These are phyloP conservation scores for Orchestes rusci DNA, from an alignment of 2,888 invertebrate genomes.

Conservation along the genomic window DNA sequence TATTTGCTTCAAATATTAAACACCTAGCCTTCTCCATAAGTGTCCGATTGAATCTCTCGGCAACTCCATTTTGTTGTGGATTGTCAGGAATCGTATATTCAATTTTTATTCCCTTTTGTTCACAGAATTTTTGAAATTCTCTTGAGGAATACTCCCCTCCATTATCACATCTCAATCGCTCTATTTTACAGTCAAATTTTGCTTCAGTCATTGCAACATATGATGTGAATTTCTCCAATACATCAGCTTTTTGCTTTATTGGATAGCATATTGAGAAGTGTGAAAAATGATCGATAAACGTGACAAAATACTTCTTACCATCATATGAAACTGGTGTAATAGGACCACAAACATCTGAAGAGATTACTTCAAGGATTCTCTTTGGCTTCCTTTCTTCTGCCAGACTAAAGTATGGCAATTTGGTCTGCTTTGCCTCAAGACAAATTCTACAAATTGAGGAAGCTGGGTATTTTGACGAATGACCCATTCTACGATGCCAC, in stretches of 20 bases:
- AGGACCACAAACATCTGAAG: constrained; percentile 29
- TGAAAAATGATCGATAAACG: constrained; percentile 15
- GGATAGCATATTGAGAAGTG: constrained; percentile 14
- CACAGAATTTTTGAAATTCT: constrained; percentile 18
- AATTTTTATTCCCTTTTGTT: constrained; percentile 5
- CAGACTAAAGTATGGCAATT: constrained; percentile 32
- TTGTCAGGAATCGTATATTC: constrained; percentile 11
- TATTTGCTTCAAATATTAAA: constrained; percentile 27
- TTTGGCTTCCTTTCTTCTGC: too few species aligned
- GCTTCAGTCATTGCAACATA: constrained; percentile 31
- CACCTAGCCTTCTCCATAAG: constrained; percentile 19
- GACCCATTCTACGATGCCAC: constrained; percentile 29
- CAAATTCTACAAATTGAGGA: constrained; percentile 18
- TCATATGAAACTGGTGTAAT: constrained; percentile 21
- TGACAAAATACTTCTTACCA: constrained; percentile 18
- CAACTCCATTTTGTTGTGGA: constrained; percentile 16
- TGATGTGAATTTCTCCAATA: constrained; percentile 26
- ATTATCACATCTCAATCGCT: constrained; percentile 29
- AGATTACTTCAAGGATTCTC: constrained; percentile 29
- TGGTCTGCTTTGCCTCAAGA: constrained; percentile 31
- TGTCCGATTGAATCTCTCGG: constrained; percentile 14
- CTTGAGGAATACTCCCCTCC: constrained; percentile 26
- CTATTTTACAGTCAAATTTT: constrained; percentile 30
- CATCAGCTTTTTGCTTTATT: constrained; percentile 31
- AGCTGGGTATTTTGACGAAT: constrained; percentile 26